A percentile compares a stretch with the other conserved stretches of the same genome.
Evolutionary conservation across 2,888 invertebrate genomes (phyloP).

Genomic region (Lasiommata megera): DNA sequence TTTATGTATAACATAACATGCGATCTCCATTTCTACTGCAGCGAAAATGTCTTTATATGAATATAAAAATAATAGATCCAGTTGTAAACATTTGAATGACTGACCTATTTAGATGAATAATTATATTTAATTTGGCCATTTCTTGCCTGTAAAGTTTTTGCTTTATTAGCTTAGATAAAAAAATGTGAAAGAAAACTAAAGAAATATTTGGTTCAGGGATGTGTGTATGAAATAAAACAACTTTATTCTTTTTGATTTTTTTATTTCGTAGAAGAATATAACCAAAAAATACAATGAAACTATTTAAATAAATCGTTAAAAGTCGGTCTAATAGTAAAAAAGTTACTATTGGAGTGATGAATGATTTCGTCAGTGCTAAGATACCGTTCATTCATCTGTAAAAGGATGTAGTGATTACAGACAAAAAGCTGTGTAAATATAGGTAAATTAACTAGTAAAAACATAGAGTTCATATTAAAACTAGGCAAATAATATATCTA

Average conservation of each 20-base stretch:
- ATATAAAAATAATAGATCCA: too few species aligned
- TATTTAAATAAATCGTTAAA: conserved; percentile 44
- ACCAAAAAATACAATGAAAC: conserved; percentile 44
- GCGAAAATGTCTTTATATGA: too few species aligned
- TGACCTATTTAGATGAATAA: too few species aligned
- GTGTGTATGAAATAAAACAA: conserved; percentile 43
- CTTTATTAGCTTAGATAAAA: too few species aligned
- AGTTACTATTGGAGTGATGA: conserved; percentile 45
- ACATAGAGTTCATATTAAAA: conserved; percentile 6
- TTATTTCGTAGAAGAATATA: conserved; percentile 52
- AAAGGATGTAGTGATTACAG: not conserved
- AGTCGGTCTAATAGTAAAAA: conserved; percentile 45
- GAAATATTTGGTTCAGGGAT: too few species aligned
- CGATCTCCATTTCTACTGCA: too few species aligned
- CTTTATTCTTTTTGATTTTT: conserved; percentile 42
- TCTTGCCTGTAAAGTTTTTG: too few species aligned
- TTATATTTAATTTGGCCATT: too few species aligned
- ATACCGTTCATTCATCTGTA: not conserved
- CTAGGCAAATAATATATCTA: conserved; percentile 17
- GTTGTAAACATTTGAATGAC: too few species aligned
- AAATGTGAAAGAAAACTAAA: too few species aligned
- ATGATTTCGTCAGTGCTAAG: not conserved
- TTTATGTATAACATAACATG: too few species aligned
- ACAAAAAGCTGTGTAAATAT: not conserved
- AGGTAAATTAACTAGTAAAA: not conserved